Evolutionary conservation across 2,113 vertebrate species (phyloP).

Genomic region (Xiphophorus maculatus): DNA sequence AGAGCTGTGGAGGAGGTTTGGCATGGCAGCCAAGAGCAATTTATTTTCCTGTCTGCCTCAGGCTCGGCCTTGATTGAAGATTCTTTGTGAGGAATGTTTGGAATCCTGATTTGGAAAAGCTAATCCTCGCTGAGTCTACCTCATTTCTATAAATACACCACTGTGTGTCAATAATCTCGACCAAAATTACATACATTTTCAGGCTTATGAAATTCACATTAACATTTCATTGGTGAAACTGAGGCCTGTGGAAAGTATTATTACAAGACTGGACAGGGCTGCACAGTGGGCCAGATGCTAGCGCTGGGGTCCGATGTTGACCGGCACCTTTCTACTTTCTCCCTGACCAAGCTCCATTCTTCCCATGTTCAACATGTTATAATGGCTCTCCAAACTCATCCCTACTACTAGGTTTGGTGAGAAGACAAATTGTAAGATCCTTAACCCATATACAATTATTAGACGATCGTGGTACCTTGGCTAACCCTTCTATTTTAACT

Average conservation of each 20-base stretch:
- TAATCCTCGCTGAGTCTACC: slow-evolving; percentile 30
- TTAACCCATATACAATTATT: background rate
- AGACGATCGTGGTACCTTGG: too few species aligned
- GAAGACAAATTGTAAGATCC: too few species aligned
- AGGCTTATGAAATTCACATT: background rate
- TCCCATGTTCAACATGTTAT: background rate
- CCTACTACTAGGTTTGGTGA: background rate
- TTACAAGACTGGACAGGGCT: background rate
- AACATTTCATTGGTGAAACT: background rate
- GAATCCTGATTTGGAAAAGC: slow-evolving; percentile 64
- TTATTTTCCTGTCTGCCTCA: slow-evolving; percentile 62
- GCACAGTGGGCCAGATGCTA: background rate
- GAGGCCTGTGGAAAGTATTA: background rate
- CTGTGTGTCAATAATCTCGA: background rate
- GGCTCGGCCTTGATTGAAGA: slow-evolving; percentile 52
- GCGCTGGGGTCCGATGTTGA: background rate
- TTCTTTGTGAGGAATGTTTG: slow-evolving; percentile 75
- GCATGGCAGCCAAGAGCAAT: slow-evolving; percentile 31
- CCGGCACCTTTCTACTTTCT: background rate
- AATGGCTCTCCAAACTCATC: background rate
- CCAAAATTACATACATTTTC: slow-evolving; percentile 1
- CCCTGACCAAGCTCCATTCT: background rate
- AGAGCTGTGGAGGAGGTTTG: slow-evolving; percentile 21
- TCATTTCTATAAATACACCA: slow-evolving; percentile 32
- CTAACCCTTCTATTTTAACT: too few species aligned